These are phyloP conservation scores for Leontopithecus rosalia DNA, from an alignment of 2,797 vertebrate genomes.

Conservation along the genomic window DNA sequence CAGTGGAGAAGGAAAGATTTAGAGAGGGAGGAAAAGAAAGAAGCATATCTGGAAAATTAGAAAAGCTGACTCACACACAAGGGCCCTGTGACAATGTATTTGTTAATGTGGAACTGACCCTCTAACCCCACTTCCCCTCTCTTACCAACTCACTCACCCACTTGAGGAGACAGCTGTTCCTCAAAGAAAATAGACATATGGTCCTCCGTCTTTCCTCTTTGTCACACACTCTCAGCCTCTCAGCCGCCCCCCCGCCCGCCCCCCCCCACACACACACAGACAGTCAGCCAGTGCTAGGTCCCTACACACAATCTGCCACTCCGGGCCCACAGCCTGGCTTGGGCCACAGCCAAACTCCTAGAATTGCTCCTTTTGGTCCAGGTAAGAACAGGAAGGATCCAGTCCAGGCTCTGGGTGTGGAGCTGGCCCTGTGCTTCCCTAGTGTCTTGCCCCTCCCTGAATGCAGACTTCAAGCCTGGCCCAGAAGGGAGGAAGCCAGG, in stretches of 20 bases:
- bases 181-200: constrained; percentile 54
- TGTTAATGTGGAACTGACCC: not conserved
- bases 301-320: not conserved
- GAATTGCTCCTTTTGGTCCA: not conserved
- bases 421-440: not conserved
- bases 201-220: not conserved
- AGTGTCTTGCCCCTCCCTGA: not conserved
- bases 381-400: not conserved
- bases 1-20: not conserved
- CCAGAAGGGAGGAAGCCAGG: not conserved
- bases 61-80: not conserved
- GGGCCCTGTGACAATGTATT: not conserved
- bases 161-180: constrained; percentile 44
- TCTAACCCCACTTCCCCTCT: not conserved
- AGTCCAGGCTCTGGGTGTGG: not conserved
- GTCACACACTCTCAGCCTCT: constrained; percentile 17
- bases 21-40: not conserved
- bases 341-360: not conserved
- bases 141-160: not conserved
- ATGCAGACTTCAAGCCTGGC: not conserved
- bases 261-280: not conserved
- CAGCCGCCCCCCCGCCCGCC: not conserved
- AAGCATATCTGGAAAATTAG: not conserved
- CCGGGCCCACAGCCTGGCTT: not conserved
- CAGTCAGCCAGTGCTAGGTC: not conserved